Base-by-base conservation (phyloP, 2,797 vertebrate genomes). In the Botia kubotai region DNA sequence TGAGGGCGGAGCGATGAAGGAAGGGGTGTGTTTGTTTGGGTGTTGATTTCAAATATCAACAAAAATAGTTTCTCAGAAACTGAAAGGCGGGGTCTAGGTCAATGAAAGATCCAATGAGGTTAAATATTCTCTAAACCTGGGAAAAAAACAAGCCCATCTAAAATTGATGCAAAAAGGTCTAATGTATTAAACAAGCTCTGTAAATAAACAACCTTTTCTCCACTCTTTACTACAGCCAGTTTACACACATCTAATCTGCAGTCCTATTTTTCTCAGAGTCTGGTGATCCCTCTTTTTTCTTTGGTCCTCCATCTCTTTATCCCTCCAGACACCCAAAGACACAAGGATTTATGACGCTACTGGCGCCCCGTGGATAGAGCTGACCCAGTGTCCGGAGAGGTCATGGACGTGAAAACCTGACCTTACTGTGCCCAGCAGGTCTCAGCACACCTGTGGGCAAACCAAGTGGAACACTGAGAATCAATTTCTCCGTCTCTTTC, bases 361-460 rank as follows among this genome's bases (percentile, higher is more conserved):
- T 65, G 87, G 78, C 11, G 6, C 65, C 83, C 53, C 57, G 50
- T 81, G 69, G 79, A 72, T 55, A 33, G 70, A 77, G 67, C 71
- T 86, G 78, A 89, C 86, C 86, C 82, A 58, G 16, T 57, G 55
- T 66, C 71, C 55, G 63, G 75, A 65, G 63, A 84, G 57, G 62
- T 73, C 60, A 71, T 50, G 36, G 72, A 83, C 75, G 82, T 82
- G 71, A 77, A 83, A 80, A 81, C 66, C 82, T 88, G 90, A 70
- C 75, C 92, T 89, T 88, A 77, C 76, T 36, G 82, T 67, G 80
- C 88, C 87, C 52, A 72, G 72, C 76, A 74, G 68, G 63, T 17
- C 48, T 82, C 43, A 46, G 77, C 69, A 83, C 81, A 85, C 62
- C 85, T 75, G 81, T 77, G 76, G 63, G 66, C 76, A 77, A 43